Conservation (phyloP, 2,797 vertebrate genomes). For the Microtus agrestis region DNA sequence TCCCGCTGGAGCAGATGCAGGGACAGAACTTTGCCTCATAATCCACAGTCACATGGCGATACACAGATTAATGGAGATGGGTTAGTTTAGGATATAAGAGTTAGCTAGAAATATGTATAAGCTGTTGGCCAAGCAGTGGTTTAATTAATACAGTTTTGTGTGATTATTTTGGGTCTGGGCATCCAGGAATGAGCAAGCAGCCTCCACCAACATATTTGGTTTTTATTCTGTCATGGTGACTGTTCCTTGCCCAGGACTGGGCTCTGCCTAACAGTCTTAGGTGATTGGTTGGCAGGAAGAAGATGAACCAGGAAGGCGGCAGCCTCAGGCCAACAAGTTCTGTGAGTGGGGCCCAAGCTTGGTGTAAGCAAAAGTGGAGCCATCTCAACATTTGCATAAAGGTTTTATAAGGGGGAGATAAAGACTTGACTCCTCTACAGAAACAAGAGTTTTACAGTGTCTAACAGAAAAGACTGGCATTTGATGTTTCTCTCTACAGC, state of each 20-base stretch:
- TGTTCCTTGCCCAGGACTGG: not conserved
- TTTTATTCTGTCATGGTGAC: not conserved
- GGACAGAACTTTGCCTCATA: too few species aligned
- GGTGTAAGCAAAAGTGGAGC: not conserved
- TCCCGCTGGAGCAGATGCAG: too few species aligned
- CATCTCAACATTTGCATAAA: not conserved
- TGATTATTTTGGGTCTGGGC: too few species aligned
- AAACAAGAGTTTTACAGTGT: not conserved
- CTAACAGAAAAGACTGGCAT: not conserved
- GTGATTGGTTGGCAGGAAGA: not conserved
- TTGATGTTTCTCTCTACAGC: not conserved
- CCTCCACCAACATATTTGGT: too few species aligned
- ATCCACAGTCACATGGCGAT: too few species aligned
- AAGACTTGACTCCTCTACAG: not conserved
- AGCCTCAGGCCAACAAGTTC: not conserved
- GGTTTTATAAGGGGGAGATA: not conserved
- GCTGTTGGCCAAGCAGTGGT: too few species aligned
- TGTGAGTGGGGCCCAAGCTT: not conserved
- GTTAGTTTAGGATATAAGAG: too few species aligned
- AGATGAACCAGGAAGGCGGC: not conserved
- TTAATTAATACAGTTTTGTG: too few species aligned
- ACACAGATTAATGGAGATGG: too few species aligned
- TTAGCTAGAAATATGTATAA: too few species aligned
- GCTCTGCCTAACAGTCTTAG: not conserved
- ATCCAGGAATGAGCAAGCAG: too few species aligned